A percentile compares a stretch with the other conserved stretches of the same genome.
Evolutionary conservation across 2,888 invertebrate species (phyloP).

Genomic region (Rhorus exstirpatorius): DNA sequence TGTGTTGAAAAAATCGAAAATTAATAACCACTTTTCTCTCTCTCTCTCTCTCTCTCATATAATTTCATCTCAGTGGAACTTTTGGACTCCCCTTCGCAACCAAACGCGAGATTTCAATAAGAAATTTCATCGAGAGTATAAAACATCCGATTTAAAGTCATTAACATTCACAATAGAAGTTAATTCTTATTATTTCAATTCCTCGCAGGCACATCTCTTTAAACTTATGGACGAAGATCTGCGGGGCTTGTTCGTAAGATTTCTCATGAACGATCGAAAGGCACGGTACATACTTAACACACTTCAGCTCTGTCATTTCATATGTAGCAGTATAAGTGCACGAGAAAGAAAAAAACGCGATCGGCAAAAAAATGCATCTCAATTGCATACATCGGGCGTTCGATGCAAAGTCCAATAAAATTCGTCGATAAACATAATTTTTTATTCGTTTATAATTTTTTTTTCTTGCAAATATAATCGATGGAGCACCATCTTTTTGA

Average conservation of each 20-base stretch:
- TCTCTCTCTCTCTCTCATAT: conserved; percentile 34
- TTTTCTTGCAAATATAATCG: no score
- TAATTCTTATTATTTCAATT: no score
- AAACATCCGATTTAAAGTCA: conserved; percentile 44
- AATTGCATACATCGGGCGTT: conserved; percentile 12
- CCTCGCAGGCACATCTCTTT: no score
- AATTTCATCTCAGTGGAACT: no score
- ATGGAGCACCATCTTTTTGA: no score
- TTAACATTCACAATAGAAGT: conserved; percentile 25
- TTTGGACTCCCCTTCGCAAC: no score
- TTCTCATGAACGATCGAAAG: conserved; percentile 48
- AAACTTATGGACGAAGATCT: conserved; percentile 34
- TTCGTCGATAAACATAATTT: no score
- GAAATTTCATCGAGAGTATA: conserved; percentile 45
- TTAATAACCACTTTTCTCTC: no score
- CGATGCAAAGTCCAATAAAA: conserved; percentile 1
- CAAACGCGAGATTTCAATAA: conserved; percentile 40
- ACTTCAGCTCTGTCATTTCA: conserved; percentile 52
- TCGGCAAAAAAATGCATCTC: conserved; percentile 33
- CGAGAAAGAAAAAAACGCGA: conserved; percentile 3
- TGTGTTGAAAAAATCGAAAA: no score
- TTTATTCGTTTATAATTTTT: no score
- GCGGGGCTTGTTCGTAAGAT: conserved; percentile 33
- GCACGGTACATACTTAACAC: conserved; percentile 42
- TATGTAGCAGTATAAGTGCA: conserved; percentile 28